phyloP scores from a whole-genome alignment of 2,797 vertebrate species.

The Chaetophractus vellerosus region DNA sequence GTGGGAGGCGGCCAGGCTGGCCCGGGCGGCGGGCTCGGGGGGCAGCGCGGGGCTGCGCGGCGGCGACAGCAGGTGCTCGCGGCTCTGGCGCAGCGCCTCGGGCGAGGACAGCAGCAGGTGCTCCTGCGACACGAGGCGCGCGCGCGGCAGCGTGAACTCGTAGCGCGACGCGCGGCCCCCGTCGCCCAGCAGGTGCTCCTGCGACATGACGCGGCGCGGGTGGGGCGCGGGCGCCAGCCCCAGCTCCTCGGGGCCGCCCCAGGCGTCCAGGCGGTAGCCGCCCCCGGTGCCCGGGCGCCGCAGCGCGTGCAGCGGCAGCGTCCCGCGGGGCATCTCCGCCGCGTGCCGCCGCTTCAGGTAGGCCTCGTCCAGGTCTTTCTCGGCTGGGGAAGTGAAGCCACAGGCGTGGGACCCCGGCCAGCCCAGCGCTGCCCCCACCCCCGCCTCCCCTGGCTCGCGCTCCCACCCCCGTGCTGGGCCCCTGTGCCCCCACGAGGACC shows the following conservation, averaged over 20 bases:
- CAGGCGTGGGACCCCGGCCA: not conserved
- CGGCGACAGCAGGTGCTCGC: slow-evolving; percentile 87
- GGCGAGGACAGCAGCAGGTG: slow-evolving; percentile 86
- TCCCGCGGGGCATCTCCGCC: slow-evolving; percentile 90
- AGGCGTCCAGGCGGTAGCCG: slow-evolving; percentile 81
- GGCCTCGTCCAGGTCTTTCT: slow-evolving; percentile 96
- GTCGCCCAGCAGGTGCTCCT: slow-evolving; percentile 92
- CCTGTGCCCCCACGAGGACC: not conserved
- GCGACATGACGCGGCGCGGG: slow-evolving; percentile 95
- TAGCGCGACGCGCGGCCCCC: slow-evolving; percentile 80
- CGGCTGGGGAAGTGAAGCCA: slow-evolving; percentile 84
- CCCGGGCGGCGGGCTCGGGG: slow-evolving; percentile 64
- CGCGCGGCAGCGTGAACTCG: slow-evolving; percentile 87
- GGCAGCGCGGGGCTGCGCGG: slow-evolving; percentile 86
- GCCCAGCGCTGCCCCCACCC: not conserved
- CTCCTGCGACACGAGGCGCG: slow-evolving; percentile 88
- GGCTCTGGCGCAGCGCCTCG: slow-evolving; percentile 87
- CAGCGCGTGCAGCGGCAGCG: slow-evolving; percentile 93
- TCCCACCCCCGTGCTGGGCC: not conserved
- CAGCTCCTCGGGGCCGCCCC: slow-evolving; percentile 91
- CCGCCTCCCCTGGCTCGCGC: not conserved
- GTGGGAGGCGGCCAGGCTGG: slow-evolving; percentile 82
- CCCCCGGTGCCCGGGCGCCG: slow-evolving; percentile 86
- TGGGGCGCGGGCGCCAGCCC: slow-evolving; percentile 88
- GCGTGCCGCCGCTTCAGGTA: slow-evolving; percentile 88